Conservation (phyloP, 2,888 invertebrate species). For the Ctenicera cuprea region DNA sequence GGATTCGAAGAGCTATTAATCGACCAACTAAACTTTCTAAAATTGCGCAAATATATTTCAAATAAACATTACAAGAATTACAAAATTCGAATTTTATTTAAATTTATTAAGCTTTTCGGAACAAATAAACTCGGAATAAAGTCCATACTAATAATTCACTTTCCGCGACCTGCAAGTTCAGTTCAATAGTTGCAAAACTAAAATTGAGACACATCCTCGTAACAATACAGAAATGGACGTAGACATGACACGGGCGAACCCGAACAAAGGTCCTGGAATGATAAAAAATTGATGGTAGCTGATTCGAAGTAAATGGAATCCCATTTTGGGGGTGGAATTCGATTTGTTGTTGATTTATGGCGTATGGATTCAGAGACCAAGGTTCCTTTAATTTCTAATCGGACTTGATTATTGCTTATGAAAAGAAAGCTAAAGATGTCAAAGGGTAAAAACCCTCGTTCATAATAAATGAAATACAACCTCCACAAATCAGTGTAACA, state of each 20-base stretch:
- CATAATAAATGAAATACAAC: neutral
- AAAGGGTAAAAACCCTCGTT: too few species aligned
- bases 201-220: constrained; percentile 1
- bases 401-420: neutral
- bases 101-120: too few species aligned
- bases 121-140: neutral
- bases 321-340: constrained; percentile 24
- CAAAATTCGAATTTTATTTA: too few species aligned
- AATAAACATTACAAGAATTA: too few species aligned
- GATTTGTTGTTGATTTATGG: constrained; percentile 23
- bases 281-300: constrained; percentile 32
- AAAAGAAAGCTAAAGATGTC: neutral
- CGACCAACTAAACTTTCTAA: too few species aligned
- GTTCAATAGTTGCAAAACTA: neutral
- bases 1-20: too few species aligned
- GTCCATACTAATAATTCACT: neutral
- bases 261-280: constrained; percentile 7
- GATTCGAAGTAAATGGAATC: constrained; percentile 29
- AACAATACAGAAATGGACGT: constrained; percentile 22
- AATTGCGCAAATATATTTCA: too few species aligned
- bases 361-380: neutral
- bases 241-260: constrained; percentile 16
- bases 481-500: neutral
- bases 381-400: constrained; percentile 4
- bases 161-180: neutral